Evolutionary conservation across 2,888 invertebrate species (phyloP).

Genomic region (Cheilosia pagana): DNA sequence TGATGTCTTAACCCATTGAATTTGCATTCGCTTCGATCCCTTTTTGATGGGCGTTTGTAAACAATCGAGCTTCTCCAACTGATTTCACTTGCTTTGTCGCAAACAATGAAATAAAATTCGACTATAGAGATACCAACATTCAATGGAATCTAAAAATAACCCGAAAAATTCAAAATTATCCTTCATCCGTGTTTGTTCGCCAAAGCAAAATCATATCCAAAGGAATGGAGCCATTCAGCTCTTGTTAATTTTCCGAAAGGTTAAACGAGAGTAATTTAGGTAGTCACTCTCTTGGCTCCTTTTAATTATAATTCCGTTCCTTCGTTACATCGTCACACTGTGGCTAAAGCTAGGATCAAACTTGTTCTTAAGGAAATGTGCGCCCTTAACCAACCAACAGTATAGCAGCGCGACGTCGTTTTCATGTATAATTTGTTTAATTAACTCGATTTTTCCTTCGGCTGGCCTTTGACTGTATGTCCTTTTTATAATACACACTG

Average conservation of each 20-base stretch:
- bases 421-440: conserved; percentile 64
- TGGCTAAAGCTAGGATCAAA: background rate
- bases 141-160: too few relatives aligned
- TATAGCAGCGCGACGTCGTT: background rate
- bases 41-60: too few relatives aligned
- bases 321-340: background rate
- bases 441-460: conserved; percentile 49
- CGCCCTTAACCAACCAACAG: too few relatives aligned
- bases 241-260: conserved; percentile 56
- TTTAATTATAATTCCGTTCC: background rate
- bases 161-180: too few relatives aligned
- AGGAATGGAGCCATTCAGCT: conserved; percentile 34
- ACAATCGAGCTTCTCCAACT: too few relatives aligned
- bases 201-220: background rate
- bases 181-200: too few relatives aligned
- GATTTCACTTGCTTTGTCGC: too few relatives aligned
- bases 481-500: background rate
- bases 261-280: conserved; percentile 55
- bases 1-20: too few relatives aligned
- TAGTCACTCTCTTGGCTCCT: background rate
- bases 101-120: too few relatives aligned
- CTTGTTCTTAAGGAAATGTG: background rate
- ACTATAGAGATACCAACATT: too few relatives aligned
- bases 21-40: too few relatives aligned
- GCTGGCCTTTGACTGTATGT: background rate